Evolutionary conservation across 2,797 vertebrate genomes (phyloP), one percentile per base, ranked within the genome.

Genomic region (Acanthurus tractus): DNA sequence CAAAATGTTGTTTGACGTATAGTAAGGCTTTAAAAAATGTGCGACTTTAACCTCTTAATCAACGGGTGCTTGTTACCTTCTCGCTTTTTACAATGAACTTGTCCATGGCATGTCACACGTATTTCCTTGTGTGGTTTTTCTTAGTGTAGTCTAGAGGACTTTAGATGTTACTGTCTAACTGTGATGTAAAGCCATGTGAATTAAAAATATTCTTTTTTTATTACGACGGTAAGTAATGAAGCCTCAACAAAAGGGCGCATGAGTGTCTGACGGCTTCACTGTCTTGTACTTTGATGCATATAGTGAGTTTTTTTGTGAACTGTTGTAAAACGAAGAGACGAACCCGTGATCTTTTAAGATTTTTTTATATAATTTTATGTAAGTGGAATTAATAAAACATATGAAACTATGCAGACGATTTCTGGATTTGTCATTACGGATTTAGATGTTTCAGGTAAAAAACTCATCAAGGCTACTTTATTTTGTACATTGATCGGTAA

Each of bases 331-430:
- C 65, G 63, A 91, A 90, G 89, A 71, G 67, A 88, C 87, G 91
- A 91, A 81, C 70, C 63, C 20, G 78, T 90, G 78, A 91, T 55
- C 81, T 92, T 95, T 92, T 4, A 69, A 88, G 76, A 85, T 91
- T 94, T 93, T 96, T 95, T 95, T 73, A 95, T 95, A 95, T 96
- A 58, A 94, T 95, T 96, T 96, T 94, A 92, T 95, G 95, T 96
- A 95, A 83, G 93, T 96, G 94, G 81, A 89, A 91, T 93, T 93
- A 96, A 96, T 95, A 96, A 96, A 95, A 93, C 70, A 79, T 82
- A 74, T 82, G 62, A 92, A 93, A 86, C 22, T 63, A 22, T 34
- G 55, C 53, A 9, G 44, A 18, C 4, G 62, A 62, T 66, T 70
- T 54, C 61, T 71, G 68, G 20, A 54, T 81, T 88, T 69, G 55